Evolutionary conservation across 2,888 invertebrate genomes (phyloP).

Genomic region (Cybosia mesomella): DNA sequence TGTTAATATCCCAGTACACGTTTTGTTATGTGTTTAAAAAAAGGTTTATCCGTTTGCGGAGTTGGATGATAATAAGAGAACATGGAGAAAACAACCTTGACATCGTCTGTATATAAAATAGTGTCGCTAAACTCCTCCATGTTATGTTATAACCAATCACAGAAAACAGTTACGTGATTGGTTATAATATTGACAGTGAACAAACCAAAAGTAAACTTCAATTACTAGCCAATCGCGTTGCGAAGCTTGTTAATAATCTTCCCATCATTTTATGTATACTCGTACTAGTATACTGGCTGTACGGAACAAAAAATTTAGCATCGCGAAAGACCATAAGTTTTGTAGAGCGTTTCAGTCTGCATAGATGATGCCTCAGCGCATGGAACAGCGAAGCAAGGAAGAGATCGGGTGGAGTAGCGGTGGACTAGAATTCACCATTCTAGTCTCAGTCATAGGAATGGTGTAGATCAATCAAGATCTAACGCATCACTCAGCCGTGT

Average conservation of each 20-base stretch:
- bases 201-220: too few species aligned
- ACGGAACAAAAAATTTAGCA: too few species aligned
- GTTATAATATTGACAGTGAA: too few species aligned
- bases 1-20: not conserved
- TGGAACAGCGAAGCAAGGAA: not conserved
- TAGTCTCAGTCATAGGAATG: not conserved
- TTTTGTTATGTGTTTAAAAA: not conserved
- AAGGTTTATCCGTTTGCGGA: not conserved
- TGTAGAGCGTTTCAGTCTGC: not conserved
- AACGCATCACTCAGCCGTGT: not conserved
- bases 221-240: too few species aligned
- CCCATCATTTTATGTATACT: too few species aligned
- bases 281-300: too few species aligned
- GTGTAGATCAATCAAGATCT: not conserved
- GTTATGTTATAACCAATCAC: too few species aligned
- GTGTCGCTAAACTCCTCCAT: too few species aligned
- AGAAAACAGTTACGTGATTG: too few species aligned
- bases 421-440: constrained; percentile 2
- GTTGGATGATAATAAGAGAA: not conserved
- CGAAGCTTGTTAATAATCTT: too few species aligned
- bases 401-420: not conserved
- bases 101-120: too few species aligned
- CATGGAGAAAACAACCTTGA: not conserved
- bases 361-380: not conserved
- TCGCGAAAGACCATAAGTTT: not conserved